Evolutionary conservation across 2,797 vertebrate species (phyloP).

Genomic region (Cossypha heuglini): DNA sequence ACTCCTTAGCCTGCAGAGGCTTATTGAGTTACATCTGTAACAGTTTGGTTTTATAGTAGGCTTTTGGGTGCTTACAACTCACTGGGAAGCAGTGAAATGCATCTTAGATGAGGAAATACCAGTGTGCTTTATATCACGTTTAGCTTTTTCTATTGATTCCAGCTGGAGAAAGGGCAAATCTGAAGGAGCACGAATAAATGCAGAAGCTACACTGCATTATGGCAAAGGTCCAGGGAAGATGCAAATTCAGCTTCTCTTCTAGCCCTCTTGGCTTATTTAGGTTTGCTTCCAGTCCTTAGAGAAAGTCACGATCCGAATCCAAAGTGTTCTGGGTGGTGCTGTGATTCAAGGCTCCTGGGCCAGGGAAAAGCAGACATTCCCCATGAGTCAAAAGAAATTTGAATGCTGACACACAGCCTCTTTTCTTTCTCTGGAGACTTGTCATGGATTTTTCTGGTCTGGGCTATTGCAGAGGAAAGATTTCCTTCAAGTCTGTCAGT

Average conservation of each 20-base stretch:
- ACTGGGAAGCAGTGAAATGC: not conserved
- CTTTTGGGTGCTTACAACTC: not conserved
- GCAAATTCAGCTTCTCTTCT: not conserved
- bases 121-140: not conserved
- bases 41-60: not conserved
- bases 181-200: not conserved
- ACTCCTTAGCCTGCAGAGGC: not conserved
- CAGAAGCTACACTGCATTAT: not conserved
- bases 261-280: not conserved
- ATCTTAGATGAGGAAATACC: slow-evolving; percentile 25
- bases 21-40: not conserved
- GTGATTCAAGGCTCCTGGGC: not conserved
- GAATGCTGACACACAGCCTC: not conserved
- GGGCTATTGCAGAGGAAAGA: not conserved
- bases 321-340: not conserved
- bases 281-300: not conserved
- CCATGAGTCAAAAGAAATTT: not conserved
- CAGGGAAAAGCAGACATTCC: not conserved
- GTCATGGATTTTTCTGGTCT: not conserved
- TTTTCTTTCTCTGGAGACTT: not conserved
- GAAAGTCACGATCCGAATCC: not conserved
- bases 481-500: not conserved
- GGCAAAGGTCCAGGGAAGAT: not conserved
- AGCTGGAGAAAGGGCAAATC: slow-evolving; percentile 12
- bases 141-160: slow-evolving; percentile 5